phyloP scores from a whole-genome alignment of 2,888 invertebrate species.

The Geophilus truncorum region DNA sequence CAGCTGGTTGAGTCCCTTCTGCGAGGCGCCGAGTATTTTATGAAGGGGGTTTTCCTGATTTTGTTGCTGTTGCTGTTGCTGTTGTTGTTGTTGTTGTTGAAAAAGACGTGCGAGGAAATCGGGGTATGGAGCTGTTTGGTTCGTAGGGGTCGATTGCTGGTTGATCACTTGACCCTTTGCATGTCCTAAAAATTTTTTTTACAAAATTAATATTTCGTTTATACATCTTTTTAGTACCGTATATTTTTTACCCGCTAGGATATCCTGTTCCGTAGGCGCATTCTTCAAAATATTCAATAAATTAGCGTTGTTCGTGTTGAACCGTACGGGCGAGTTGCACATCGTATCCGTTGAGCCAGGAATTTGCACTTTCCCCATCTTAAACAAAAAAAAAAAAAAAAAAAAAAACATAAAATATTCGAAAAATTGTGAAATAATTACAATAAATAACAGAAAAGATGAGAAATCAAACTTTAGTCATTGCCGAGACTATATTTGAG shows the following conservation, averaged over 20 bases:
- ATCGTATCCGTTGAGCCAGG: background rate
- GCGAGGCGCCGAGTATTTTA: conserved; percentile 30
- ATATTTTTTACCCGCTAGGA: conserved; percentile 36
- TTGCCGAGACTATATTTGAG: conserved; percentile 16
- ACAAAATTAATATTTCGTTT: background rate
- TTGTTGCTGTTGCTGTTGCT: conserved; percentile 3
- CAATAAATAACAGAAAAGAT: too few species aligned
- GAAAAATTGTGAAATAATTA: too few species aligned
- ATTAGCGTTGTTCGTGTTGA: conserved; percentile 29
- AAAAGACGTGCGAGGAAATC: conserved; percentile 14
- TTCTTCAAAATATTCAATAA: conserved; percentile 36
- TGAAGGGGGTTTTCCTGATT: conserved; percentile 34
- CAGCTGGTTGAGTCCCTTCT: background rate
- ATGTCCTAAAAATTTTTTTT: conserved; percentile 3
- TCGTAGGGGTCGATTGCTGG: background rate
- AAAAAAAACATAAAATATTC: background rate
- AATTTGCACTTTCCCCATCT: conserved; percentile 19
- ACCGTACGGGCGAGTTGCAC: background rate
- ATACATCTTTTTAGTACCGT: too few species aligned
- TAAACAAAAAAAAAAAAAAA: background rate
- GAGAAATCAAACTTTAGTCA: background rate
- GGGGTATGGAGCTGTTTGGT: background rate
- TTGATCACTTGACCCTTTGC: background rate
- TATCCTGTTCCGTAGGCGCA: conserved; percentile 41
- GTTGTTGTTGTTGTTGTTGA: too few species aligned